Conservation (phyloP, 1,140 invertebrate species). For the Homalodisca vitripennis region DNA sequence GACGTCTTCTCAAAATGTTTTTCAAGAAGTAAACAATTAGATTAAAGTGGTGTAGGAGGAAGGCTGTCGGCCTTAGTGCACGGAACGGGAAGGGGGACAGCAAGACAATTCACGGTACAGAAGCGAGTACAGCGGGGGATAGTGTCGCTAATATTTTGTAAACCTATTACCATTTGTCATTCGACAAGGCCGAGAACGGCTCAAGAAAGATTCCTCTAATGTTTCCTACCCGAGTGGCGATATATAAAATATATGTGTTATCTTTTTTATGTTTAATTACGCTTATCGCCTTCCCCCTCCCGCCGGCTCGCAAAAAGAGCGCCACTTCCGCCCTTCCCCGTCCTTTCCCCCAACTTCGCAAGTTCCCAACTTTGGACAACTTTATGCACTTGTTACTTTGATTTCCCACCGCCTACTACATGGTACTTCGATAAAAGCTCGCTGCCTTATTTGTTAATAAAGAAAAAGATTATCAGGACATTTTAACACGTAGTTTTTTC, state of each 20-base stretch:
- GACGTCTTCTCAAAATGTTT: constrained; percentile 11
- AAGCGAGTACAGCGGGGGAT: no score
- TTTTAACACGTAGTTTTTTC: no score
- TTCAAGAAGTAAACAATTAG: constrained; percentile 10
- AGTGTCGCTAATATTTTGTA: constrained; percentile 6
- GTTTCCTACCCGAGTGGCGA: constrained; percentile 9
- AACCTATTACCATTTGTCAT: constrained; percentile 14
- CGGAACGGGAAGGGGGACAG: no score
- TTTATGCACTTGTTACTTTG: constrained; percentile 17
- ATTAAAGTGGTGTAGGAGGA: not conserved
- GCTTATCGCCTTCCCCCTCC: constrained; percentile 2
- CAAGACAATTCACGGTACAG: not conserved
- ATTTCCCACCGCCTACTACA: no score
- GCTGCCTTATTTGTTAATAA: no score
- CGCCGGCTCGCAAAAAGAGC: not conserved
- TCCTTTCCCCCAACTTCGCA: not conserved
- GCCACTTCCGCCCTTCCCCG: not conserved
- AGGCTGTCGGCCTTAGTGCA: not conserved
- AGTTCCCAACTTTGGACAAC: constrained; percentile 2
- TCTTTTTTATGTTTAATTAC: constrained; percentile 21
- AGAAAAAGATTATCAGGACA: no score
- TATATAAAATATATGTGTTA: constrained; percentile 16
- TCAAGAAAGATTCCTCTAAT: constrained; percentile 17
- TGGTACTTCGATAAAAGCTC: no score
- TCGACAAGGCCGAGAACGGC: not conserved